A percentile compares a stretch with the other conserved stretches of the same genome.
Evolutionary conservation across 2,113 vertebrate species (phyloP).

Genomic region (Malaclemys terrapin): DNA sequence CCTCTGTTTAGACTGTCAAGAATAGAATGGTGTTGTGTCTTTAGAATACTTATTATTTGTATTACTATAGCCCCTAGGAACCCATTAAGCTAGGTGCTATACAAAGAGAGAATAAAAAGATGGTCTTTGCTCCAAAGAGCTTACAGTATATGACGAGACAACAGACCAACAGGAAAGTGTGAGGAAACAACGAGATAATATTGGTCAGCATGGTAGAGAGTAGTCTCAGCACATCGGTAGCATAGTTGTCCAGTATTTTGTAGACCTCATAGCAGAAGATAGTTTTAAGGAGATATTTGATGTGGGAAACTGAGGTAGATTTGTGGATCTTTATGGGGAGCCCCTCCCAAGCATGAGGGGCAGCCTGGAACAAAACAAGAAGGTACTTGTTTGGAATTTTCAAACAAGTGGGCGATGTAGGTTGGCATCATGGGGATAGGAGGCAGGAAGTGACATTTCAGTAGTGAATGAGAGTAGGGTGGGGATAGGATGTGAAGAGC

Average conservation of each 20-base stretch:
- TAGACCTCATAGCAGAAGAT: background rate
- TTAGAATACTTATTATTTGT: background rate
- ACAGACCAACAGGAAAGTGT: background rate
- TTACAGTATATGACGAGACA: background rate
- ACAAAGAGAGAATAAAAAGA: background rate
- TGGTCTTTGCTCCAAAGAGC: background rate
- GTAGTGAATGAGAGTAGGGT: background rate
- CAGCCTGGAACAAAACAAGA: background rate
- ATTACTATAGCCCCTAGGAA: background rate
- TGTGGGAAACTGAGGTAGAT: background rate
- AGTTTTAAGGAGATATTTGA: background rate
- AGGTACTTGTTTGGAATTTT: background rate
- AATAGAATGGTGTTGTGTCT: background rate
- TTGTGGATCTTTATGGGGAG: background rate
- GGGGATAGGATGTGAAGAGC: background rate
- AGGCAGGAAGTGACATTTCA: background rate
- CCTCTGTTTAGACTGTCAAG: background rate
- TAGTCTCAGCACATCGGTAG: background rate
- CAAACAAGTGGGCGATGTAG: background rate
- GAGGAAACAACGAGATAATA: background rate
- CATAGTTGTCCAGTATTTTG: background rate
- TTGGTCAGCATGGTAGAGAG: background rate
- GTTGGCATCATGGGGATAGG: background rate
- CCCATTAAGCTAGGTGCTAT: background rate
- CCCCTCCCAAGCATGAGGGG: background rate